Conservation (phyloP, 2,888 invertebrate species). For the Penaeus monodon region DNA sequence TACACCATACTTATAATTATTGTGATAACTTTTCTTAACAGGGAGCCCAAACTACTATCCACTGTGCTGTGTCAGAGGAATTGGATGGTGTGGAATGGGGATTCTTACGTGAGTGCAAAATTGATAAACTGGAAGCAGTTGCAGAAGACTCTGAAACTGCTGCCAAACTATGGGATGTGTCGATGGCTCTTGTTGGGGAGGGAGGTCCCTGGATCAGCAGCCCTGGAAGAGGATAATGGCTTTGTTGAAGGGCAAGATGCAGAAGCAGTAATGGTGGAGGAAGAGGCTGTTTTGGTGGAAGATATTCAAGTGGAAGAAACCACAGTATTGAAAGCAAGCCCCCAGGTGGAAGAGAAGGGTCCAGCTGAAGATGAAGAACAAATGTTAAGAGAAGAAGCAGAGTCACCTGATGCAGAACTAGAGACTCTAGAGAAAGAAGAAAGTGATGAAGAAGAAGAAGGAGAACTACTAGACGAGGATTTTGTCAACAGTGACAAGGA, state of each 20-base stretch:
- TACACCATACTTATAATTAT: too few relatives aligned
- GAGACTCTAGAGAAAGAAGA: background rate
- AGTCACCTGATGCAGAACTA: too few relatives aligned
- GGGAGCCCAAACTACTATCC: conserved; percentile 85
- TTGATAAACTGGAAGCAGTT: background rate
- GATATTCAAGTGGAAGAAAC: background rate
- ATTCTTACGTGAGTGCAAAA: conserved; percentile 31
- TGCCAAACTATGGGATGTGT: conserved; percentile 29
- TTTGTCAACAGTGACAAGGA: too few relatives aligned
- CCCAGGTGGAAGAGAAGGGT: background rate
- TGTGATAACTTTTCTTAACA: conserved; percentile 68
- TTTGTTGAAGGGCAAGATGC: background rate
- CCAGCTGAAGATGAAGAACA: background rate
- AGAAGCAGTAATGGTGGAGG: background rate
- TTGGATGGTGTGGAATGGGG: conserved; percentile 67
- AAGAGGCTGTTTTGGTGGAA: background rate
- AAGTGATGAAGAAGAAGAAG: background rate
- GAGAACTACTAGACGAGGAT: background rate
- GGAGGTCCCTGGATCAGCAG: background rate
- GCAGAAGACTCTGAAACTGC: conserved; percentile 29
- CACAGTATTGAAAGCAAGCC: background rate
- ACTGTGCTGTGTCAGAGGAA: conserved; percentile 82
- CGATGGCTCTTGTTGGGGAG: conserved; percentile 43
- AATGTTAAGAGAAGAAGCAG: background rate
- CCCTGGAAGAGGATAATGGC: background rate